A percentile compares a stretch with the other conserved stretches of the same genome.
Evolutionary conservation across 2,113 vertebrate genomes (phyloP).

Genomic region (Monopterus albus): DNA sequence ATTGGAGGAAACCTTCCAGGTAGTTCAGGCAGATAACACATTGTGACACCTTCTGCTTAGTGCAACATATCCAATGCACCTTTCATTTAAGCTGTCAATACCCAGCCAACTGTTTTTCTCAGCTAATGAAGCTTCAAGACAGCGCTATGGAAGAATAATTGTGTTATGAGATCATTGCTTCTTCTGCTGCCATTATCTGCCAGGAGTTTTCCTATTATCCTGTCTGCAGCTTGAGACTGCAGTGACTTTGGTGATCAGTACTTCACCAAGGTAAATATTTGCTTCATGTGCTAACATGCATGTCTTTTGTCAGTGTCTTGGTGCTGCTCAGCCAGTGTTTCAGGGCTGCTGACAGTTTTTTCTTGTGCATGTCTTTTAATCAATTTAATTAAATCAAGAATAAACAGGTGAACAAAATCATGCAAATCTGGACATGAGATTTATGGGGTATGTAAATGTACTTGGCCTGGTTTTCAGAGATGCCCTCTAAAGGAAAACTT

Average conservation of each 20-base stretch:
- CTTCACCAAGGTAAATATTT: conserved; percentile 57
- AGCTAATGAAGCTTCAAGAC: conserved; percentile 23
- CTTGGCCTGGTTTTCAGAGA: not conserved
- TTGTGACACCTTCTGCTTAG: not conserved
- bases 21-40: too few species aligned
- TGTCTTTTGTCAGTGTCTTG: conserved; percentile 2
- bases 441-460: not conserved
- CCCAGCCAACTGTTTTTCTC: conserved; percentile 10
- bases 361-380: conserved; percentile 40
- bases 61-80: not conserved
- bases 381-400: conserved; percentile 11
- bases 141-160: conserved; percentile 18
- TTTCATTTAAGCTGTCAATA: conserved; percentile 29
- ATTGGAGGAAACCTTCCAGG: not conserved
- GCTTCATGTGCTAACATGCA: conserved; percentile 18
- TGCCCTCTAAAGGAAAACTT: not conserved
- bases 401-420: not conserved
- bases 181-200: conserved; percentile 12
- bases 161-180: not conserved
- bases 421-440: not conserved
- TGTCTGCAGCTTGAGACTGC: conserved; percentile 12
- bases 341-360: too few species aligned
- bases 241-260: conserved; percentile 19
- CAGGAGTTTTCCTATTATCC: conserved; percentile 27
- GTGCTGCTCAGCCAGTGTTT: conserved; percentile 22